Evolutionary conservation across 2,113 vertebrate genomes (phyloP).

Genomic region (Zosterops pallidus): DNA sequence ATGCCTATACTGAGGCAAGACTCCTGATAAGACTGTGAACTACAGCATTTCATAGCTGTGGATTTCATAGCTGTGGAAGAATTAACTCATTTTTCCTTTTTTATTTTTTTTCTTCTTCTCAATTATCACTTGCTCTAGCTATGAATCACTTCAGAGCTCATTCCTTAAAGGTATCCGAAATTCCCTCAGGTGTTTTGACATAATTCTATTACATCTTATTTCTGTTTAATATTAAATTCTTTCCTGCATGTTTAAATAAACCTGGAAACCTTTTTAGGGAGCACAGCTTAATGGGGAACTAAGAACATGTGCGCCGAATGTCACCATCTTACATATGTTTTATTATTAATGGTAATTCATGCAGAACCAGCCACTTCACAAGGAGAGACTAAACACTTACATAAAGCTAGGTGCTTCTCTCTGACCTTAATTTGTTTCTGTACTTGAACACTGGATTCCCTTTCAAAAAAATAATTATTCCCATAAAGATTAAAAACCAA

Average conservation of each 20-base stretch:
- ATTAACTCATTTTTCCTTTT: conserved; percentile 1
- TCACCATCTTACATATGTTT: conserved; percentile 18
- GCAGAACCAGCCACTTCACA: conserved; percentile 26
- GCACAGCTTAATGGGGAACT: conserved; percentile 14
- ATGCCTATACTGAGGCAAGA: not conserved
- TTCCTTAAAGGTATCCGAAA: conserved; percentile 67
- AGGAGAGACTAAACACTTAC: conserved; percentile 42
- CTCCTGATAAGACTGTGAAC: conserved; percentile 2
- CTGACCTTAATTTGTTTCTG: conserved; percentile 61
- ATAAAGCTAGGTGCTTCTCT: conserved; percentile 39
- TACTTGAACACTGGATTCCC: conserved; percentile 38
- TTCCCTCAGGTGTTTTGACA: conserved; percentile 73
- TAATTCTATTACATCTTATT: conserved; percentile 70
- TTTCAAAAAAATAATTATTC: conserved; percentile 61
- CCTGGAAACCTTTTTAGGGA: conserved; percentile 61
- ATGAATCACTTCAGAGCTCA: conserved; percentile 63
- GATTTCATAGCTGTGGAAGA: conserved; percentile 21
- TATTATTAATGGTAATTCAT: conserved; percentile 56
- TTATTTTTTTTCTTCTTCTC: not conserved
- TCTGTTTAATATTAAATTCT: conserved; percentile 71
- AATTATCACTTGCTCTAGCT: conserved; percentile 61
- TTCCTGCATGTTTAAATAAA: conserved; percentile 69
- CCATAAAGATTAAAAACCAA: conserved; percentile 57
- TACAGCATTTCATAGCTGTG: not conserved
- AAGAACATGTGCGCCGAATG: not conserved